A percentile compares a stretch with the other conserved stretches of the same genome.
Evolutionary conservation across 2,113 vertebrate genomes (phyloP).

Genomic region (Hemiscyllium ocellatum): DNA sequence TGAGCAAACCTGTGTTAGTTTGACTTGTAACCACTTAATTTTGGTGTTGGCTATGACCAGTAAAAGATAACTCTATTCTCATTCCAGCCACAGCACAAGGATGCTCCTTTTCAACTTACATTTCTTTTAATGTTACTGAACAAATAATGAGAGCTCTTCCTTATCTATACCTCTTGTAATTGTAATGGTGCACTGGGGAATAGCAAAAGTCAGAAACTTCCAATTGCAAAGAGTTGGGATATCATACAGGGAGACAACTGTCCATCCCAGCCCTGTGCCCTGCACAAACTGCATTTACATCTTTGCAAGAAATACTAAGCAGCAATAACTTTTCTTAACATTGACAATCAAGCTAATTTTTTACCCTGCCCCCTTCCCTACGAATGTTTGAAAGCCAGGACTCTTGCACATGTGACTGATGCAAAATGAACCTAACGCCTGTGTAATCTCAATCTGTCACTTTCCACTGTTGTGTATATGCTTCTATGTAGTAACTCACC

Average conservation of each 20-base stretch:
- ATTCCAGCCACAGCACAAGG: background rate
- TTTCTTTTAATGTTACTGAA: too few species aligned
- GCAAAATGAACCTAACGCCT: slow-evolving; percentile 39
- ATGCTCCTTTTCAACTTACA: background rate
- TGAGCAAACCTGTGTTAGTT: background rate
- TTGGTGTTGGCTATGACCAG: background rate
- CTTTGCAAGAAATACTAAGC: background rate
- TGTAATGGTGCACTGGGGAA: background rate
- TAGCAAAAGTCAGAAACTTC: background rate
- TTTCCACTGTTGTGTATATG: slow-evolving; percentile 55
- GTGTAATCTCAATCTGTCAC: slow-evolving; percentile 35
- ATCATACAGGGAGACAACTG: background rate
- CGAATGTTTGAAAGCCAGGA: slow-evolving; percentile 40
- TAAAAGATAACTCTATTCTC: background rate
- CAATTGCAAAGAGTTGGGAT: background rate
- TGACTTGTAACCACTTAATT: background rate
- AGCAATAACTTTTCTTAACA: background rate
- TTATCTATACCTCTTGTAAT: background rate
- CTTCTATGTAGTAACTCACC: slow-evolving; percentile 39
- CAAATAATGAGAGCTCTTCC: background rate
- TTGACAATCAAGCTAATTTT: background rate
- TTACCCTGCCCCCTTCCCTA: background rate
- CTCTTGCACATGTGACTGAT: slow-evolving; percentile 49
- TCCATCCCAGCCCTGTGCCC: background rate
- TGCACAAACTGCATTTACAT: background rate